phyloP scores from a whole-genome alignment of 2,797 vertebrate species.

The Schizopygopsis pylzovi region DNA sequence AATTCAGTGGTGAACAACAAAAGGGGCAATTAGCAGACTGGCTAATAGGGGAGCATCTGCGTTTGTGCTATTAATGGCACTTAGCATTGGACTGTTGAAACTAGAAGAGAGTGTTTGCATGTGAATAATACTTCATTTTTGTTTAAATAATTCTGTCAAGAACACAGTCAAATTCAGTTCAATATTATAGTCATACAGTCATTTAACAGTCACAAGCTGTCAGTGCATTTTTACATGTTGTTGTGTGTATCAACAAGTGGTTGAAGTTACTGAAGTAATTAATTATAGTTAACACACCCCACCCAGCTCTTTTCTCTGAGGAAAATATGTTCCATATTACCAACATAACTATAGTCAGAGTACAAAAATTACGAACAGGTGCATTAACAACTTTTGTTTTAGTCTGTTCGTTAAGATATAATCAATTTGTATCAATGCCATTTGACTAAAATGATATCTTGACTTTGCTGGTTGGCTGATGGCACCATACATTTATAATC shows the following conservation, averaged over 20 bases:
- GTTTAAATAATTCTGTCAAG: not conserved
- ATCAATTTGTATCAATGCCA: not conserved
- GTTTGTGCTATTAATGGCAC: constrained; percentile 6
- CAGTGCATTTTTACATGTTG: not conserved
- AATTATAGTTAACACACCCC: not conserved
- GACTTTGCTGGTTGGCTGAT: not conserved
- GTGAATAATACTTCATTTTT: not conserved
- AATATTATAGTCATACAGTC: not conserved
- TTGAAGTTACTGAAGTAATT: not conserved
- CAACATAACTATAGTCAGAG: not conserved
- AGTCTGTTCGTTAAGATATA: not conserved
- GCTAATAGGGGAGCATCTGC: not conserved
- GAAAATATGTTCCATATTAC: not conserved
- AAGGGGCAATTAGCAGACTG: constrained; percentile 23
- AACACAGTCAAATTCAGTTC: not conserved
- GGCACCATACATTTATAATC: not conserved
- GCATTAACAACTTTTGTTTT: not conserved
- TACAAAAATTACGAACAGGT: not conserved
- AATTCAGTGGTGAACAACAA: not conserved
- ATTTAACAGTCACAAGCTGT: not conserved
- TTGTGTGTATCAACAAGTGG: constrained; percentile 1
- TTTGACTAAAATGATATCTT: not conserved
- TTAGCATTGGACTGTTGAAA: not conserved
- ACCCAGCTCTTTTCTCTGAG: not conserved
- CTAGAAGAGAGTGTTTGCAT: not conserved